Evolutionary conservation across 30 jellyfish, hydroid and myxozoan genomes (phyloP).

Genomic region (Aurelia coerulea): DNA sequence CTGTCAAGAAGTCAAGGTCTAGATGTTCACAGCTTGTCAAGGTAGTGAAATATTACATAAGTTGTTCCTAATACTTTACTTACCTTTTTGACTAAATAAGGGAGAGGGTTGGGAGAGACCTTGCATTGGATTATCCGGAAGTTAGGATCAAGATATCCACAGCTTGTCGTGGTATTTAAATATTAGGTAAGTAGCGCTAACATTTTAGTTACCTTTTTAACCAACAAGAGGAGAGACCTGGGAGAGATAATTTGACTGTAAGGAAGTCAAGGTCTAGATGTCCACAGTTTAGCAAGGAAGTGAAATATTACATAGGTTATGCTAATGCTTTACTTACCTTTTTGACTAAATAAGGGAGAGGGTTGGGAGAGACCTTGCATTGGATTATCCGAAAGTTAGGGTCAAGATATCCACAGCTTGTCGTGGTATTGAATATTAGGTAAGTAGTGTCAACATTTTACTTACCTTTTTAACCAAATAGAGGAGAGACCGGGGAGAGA

Average conservation of each 20-base stretch:
- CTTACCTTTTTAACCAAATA: too few relatives aligned
- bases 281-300: constrained; percentile 49
- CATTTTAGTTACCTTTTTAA: too few relatives aligned
- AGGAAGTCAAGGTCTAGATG: constrained; percentile 55
- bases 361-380: constrained; percentile 14
- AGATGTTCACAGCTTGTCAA: constrained; percentile 56
- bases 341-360: background rate
- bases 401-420: too few relatives aligned
- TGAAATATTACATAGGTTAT: constrained; percentile 46
- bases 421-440: constrained; percentile 35
- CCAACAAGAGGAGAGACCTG: too few relatives aligned
- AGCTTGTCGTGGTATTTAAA: constrained; percentile 5
- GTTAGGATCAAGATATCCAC: too few relatives aligned
- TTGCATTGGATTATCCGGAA: too few relatives aligned
- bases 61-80: background rate
- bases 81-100: too few relatives aligned
- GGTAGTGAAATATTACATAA: constrained; percentile 50
- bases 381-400: too few relatives aligned
- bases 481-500: too few relatives aligned
- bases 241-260: background rate
- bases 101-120: constrained; percentile 31
- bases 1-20: too few relatives aligned
- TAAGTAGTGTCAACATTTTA: background rate
- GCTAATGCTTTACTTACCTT: too few relatives aligned
- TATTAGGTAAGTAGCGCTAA: constrained; percentile 25